Evolutionary conservation across 2,797 vertebrate species (phyloP), one percentile per base, ranked within the genome.

Genomic region (Pelochelys cantorii): DNA sequence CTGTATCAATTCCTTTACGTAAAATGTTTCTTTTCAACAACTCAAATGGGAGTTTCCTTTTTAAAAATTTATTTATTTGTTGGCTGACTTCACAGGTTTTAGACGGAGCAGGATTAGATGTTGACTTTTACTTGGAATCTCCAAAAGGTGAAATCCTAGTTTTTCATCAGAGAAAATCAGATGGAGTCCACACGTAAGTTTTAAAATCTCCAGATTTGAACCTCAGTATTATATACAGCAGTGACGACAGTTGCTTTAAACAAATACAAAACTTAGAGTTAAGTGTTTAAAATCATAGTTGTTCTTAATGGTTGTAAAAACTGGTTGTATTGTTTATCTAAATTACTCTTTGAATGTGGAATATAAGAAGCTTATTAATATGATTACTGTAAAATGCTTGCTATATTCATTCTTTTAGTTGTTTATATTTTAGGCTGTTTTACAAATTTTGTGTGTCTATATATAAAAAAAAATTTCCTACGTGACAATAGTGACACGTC

Each of bases 121-220:
- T 99, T 92, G 99, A 99, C 97, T 99, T 99, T 97, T 96, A 98
- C 85, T 98, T 99, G 29, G 96, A 98, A 42, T 99, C 99, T 94
- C 99, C 99, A 25, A 97, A 98, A 77, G 99, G 98, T 78, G 98
- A 98, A 84, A 92, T 99, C 34, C 96, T 99, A 65, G 98, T 98
- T 97, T 99, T 98, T 90, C 99, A 99, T 97, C 98, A 99, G 94
- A 99, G 98, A 95, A 99, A 99, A 97, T 99, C 99, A 74, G 99
- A 99, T 82, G 99, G 99, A 57, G 99, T 99, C 93, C 99, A 99
- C 97, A 99, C 99, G 99, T 99, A 98, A 98, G 99, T 98, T 48
- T 92, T 91, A 87, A 89, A 84, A 75, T 93, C 11, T 90, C 85
- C 29, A 83, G 56, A 94, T 17, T 80, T 56, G 20, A 5, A 90